phyloP scores from a whole-genome alignment of 1,140 invertebrate species.

The Cataglyphis hispanica region DNA sequence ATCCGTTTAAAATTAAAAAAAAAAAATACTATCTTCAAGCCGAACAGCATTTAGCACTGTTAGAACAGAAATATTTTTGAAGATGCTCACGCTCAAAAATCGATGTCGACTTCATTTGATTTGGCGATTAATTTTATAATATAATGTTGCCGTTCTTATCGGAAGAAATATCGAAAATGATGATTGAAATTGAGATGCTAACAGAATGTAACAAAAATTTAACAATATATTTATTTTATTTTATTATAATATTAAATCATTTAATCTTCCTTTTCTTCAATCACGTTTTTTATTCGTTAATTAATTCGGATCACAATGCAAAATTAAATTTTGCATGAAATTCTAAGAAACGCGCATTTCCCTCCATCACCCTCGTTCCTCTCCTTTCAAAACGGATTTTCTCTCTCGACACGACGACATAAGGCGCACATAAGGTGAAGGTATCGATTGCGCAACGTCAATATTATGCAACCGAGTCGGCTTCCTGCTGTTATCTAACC shows the following conservation, averaged over 20 bases:
- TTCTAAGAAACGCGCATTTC: conserved; percentile 20
- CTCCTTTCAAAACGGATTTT: conserved; percentile 60
- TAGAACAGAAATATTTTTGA: neutral
- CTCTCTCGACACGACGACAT: conserved; percentile 70
- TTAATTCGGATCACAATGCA: neutral
- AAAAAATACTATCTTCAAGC: neutral
- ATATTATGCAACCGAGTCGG: conserved; percentile 71
- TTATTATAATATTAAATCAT: conserved; percentile 1
- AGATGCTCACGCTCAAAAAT: neutral
- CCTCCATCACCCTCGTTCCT: neutral
- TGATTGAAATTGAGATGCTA: neutral
- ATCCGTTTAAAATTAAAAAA: neutral
- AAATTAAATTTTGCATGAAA: conserved; percentile 35
- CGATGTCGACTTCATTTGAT: neutral
- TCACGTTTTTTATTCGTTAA: neutral
- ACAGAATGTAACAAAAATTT: neutral
- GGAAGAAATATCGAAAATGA: neutral
- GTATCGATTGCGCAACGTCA: conserved; percentile 73
- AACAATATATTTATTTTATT: neutral
- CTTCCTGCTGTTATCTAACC: conserved; percentile 76
- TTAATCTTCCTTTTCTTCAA: neutral
- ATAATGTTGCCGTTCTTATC: neutral
- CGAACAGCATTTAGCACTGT: neutral
- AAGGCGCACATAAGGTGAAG: conserved; percentile 73
- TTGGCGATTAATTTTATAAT: neutral